phyloP scores from a whole-genome alignment of 2,888 invertebrate species.

The Meloe dianella region DNA sequence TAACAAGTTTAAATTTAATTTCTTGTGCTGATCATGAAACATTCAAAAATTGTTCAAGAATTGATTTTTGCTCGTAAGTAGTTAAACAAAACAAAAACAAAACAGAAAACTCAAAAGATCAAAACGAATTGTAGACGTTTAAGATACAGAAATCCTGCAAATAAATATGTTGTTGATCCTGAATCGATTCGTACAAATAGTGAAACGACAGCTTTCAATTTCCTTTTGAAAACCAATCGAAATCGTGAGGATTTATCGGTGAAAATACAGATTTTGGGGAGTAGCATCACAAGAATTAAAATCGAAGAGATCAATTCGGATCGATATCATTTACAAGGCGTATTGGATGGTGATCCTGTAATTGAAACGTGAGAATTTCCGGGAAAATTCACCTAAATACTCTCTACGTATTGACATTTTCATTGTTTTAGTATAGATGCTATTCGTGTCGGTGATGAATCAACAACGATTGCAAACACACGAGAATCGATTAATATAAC shows the following conservation, averaged over 20 bases:
- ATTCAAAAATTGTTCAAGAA: not conserved
- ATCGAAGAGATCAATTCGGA: not conserved
- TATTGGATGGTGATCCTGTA: not conserved
- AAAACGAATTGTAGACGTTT: not conserved
- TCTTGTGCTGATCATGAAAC: not conserved
- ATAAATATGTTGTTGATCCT: not conserved
- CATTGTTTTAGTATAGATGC: not conserved
- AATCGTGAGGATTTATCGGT: not conserved
- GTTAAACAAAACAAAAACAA: not conserved
- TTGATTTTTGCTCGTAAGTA: not conserved
- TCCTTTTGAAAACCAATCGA: not conserved
- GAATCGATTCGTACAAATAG: not conserved
- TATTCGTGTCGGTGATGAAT: not conserved
- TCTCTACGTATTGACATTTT: not conserved
- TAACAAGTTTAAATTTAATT: not conserved
- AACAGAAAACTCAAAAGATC: not conserved
- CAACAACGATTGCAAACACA: not conserved
- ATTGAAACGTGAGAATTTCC: not conserved
- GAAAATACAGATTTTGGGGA: not conserved
- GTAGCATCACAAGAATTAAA: not conserved
- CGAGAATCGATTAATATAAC: not conserved
- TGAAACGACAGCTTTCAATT: not conserved
- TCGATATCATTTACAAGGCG: not conserved
- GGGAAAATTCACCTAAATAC: not conserved
- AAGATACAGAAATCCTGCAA: not conserved